Conservation (phyloP, 2,888 invertebrate genomes). For the Cantharis rustica region DNA sequence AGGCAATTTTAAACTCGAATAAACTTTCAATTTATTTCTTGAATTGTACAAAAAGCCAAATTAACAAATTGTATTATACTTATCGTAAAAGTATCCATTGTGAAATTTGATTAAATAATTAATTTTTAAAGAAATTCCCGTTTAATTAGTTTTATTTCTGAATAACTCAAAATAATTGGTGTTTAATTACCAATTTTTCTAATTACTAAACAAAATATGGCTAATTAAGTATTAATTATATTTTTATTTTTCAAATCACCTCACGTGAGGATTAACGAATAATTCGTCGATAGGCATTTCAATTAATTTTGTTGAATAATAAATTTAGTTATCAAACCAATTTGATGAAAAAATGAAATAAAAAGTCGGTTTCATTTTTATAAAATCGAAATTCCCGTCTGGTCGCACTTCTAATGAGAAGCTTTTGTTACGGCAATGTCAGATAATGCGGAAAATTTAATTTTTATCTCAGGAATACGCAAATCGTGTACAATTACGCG, state of each 20-base stretch:
- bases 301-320: not conserved
- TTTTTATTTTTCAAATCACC: not conserved
- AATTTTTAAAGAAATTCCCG: not conserved
- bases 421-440: not conserved
- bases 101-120: conserved; percentile 1
- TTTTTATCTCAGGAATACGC: not conserved
- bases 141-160: not conserved
- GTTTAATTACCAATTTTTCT: not conserved
- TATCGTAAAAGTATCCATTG: not conserved
- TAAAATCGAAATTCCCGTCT: not conserved
- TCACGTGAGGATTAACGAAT: not conserved
- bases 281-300: not conserved
- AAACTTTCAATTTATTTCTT: conserved; percentile 30
- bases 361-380: not conserved
- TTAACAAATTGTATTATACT: not conserved
- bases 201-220: not conserved
- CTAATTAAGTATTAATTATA: not conserved
- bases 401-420: not conserved
- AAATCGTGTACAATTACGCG: not conserved
- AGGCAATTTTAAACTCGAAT: conserved; percentile 51
- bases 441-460: not conserved
- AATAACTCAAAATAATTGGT: not conserved
- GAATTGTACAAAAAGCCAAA: conserved; percentile 13
- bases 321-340: not conserved
- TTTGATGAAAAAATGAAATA: not conserved